Conservation (phyloP, 2,797 vertebrate species). For the Melanotaenia trifasciata region DNA sequence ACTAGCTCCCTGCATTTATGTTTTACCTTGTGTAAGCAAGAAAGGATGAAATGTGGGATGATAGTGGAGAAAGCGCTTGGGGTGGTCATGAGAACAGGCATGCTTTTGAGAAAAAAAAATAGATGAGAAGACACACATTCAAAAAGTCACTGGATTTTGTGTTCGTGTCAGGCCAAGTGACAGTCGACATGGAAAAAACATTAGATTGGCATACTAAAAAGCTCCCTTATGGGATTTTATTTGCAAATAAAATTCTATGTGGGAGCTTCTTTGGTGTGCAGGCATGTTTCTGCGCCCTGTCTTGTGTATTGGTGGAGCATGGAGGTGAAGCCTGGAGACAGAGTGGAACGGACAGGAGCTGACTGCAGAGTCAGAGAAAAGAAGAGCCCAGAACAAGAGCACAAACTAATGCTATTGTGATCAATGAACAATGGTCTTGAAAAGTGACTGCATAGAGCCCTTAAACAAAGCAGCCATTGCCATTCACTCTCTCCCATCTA, state of each 20-base stretch:
- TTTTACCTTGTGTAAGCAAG: constrained; percentile 66
- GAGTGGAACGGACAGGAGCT: constrained; percentile 90
- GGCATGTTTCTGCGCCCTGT: constrained; percentile 65
- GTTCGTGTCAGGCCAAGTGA: neutral
- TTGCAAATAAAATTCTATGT: constrained; percentile 1
- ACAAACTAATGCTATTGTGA: constrained; percentile 90
- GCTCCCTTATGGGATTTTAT: neutral
- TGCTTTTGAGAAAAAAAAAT: neutral
- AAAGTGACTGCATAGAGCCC: constrained; percentile 87
- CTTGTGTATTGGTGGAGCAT: constrained; percentile 73
- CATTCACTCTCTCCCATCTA: constrained; percentile 79
- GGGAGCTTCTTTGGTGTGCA: constrained; percentile 29
- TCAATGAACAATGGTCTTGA: constrained; percentile 84
- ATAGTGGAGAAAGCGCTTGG: constrained; percentile 29
- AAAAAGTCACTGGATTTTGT: neutral
- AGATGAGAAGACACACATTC: neutral
- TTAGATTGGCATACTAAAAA: neutral
- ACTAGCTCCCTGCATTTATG: constrained; percentile 36
- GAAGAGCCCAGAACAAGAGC: constrained; percentile 79
- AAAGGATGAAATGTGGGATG: constrained; percentile 35
- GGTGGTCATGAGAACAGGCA: constrained; percentile 36
- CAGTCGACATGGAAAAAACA: neutral
- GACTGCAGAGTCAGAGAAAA: constrained; percentile 84
- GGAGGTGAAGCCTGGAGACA: constrained; percentile 82
- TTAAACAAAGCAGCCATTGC: constrained; percentile 85